Base-by-base conservation (phyloP, 2,888 invertebrate species). In the Hirtodrosophila confusa region DNA sequence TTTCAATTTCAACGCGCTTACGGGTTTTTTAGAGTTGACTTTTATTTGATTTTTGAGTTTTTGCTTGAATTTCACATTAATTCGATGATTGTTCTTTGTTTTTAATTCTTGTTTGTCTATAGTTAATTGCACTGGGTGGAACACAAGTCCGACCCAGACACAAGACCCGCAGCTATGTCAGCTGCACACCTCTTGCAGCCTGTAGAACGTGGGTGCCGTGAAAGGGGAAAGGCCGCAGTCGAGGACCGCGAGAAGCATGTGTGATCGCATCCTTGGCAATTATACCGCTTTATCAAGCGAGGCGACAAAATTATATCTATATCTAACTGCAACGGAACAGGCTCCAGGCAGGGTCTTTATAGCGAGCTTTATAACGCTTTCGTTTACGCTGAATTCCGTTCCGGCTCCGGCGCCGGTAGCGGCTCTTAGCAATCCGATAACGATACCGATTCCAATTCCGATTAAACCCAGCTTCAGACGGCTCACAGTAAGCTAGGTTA, bases 301-400 rank as follows among this genome's bases (percentile, higher is more conserved):
- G 7, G 29, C 7, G 23, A 8, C 27, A 3, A n/a, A 9, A 12
- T 27, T 0, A 27, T 27, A 27, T 27, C 27, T 1, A 27, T 27
- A 27, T 5, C 6, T 5, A 27, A 6, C 27, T 27, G 27, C 27
- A 6, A 27, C 27, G 6, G 27, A 6, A 27, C 27, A 2, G 7
- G 4, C 3, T 31, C 8, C 6, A 31, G 4, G 3, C 7, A 7
- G 9, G 9, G 31, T 9, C 7, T 17, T 17, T 17, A 17, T 17
- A 17, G 33, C 12, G 17, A 31, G 23, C 5, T 84, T 87, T 87
- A 33, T 82, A 60, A 12, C 75, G 80, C 35, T 76, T 62, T 43
- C 75, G 55, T 60, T 84, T 80, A n/a, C 67, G 77, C 47, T 70
- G 55, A 17, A 44, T 29, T 4, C 45, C 35, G 63, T 49, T 33